These are phyloP conservation scores for Brachylomia viminalis DNA, from an alignment of 2,888 invertebrate genomes.

Conservation along the genomic window DNA sequence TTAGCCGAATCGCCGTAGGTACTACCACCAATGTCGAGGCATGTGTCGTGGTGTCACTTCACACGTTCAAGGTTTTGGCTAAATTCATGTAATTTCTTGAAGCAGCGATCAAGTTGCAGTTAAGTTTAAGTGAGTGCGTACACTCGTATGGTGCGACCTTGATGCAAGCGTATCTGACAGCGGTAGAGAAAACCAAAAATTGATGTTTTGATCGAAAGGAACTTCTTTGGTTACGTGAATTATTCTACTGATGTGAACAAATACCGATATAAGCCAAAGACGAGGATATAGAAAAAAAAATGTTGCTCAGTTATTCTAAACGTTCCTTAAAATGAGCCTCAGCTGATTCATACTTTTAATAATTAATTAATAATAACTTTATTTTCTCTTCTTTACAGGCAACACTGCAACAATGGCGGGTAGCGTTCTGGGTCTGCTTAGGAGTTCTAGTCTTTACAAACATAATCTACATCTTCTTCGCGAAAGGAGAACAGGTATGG, in stretches of 20 bases:
- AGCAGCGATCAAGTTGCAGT: not conserved
- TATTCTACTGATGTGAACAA: not conserved
- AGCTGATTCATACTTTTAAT: not conserved
- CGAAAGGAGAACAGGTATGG: slow-evolving; percentile 93
- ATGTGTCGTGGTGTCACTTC: not conserved
- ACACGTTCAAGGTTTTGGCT: too few relatives aligned
- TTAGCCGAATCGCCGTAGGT: not conserved
- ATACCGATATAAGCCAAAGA: not conserved
- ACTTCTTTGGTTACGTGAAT: not conserved
- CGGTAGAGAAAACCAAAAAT: not conserved
- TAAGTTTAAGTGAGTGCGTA: not conserved
- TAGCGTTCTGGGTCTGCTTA: slow-evolving; percentile 95
- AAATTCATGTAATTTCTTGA: not conserved
- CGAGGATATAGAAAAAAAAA: not conserved
- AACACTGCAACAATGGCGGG: slow-evolving; percentile 92
- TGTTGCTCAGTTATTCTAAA: not conserved
- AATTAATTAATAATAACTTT: not conserved
- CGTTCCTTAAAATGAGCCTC: not conserved
- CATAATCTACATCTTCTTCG: slow-evolving; percentile 92
- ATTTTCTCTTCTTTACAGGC: slow-evolving; percentile 83
- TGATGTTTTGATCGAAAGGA: not conserved
- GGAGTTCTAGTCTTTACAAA: slow-evolving; percentile 92
- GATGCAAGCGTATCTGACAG: not conserved
- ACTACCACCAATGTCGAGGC: not conserved
- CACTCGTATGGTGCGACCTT: not conserved